Evolutionary conservation across 2,888 invertebrate genomes (phyloP), one percentile per base, ranked within the genome.

Genomic region (Mongoloraphidia duomilia): DNA sequence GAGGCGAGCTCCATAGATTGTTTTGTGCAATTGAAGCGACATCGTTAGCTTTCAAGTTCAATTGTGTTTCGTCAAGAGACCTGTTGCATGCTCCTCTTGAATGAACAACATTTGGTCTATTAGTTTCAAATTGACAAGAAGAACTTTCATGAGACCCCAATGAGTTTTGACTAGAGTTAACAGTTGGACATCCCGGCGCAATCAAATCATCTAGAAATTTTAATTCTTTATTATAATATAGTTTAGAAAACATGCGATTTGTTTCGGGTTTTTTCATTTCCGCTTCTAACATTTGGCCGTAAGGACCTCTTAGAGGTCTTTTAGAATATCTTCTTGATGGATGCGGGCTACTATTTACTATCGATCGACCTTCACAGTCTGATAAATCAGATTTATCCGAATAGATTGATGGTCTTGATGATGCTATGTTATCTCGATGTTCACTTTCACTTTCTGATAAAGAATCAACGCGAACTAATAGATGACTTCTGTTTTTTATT

Each of bases 271-370:
- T 82, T 52, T 82, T 83, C 80, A 85, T 84, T 67, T 85, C 84
- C 0, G 84, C 84, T 61, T 85, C 84, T 33, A 85, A 66, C 84
- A 85, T 84, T 63, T 84, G 84, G 0, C 84, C 84, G 58, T 84
- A 84, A 0, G 85, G 85, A 1, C 85, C 84, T 12, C 85, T 72
- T 8, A 84, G 66, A 0, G 84, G 84, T 17, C 84, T 71, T 60
- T 84, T 90, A 14, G 84, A 83, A 58, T 82, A 86, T 36, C 85
- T 75, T 58, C 77, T 70, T 9, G 75, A 73, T 55, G 75, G 69
- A 55, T 74, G 75, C 52, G 75, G 76, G 13, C 72, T 65, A 56
- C 65, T 71, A 39, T 64, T 71, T 57, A 72, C 68, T 38, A 72
- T 66, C 8, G 64, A 53, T 45, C 65, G 60, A 46, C 65, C 63